Conservation (phyloP, 1,140 invertebrate genomes). For the Drosophila aff. region DNA sequence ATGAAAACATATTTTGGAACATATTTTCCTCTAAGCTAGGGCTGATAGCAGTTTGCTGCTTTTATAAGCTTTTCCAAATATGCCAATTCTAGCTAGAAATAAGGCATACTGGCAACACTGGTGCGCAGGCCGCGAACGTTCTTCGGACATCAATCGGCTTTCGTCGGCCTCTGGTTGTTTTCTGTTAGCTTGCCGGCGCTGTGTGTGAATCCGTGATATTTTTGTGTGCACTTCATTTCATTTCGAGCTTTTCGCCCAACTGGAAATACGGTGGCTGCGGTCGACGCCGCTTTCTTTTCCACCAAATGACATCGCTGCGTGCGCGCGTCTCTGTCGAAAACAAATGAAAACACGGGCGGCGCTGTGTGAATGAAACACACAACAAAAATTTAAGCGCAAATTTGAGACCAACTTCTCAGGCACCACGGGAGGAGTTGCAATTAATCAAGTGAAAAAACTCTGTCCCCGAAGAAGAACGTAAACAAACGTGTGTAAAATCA, state of each 20-base stretch:
- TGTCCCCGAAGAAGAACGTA: slow-evolving; percentile 26
- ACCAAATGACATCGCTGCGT: slow-evolving; percentile 3
- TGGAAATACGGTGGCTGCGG: slow-evolving; percentile 9
- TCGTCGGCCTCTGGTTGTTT: slow-evolving; percentile 2
- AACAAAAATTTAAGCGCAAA: slow-evolving; percentile 1
- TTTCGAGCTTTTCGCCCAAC: slow-evolving; percentile 11
- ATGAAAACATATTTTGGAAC: no score
- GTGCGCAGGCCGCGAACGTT: neutral
- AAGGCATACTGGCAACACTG: neutral
- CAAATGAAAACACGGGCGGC: slow-evolving; percentile 6
- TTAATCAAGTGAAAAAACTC: slow-evolving; percentile 9
- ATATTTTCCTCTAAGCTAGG: no score
- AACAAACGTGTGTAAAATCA: slow-evolving; percentile 37
- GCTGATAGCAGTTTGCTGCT: no score
- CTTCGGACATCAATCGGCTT: slow-evolving; percentile 4
- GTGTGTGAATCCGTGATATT: slow-evolving; percentile 1
- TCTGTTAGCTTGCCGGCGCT: slow-evolving; percentile 1
- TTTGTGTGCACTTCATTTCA: slow-evolving; percentile 5
- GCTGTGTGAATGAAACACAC: slow-evolving; percentile 9
- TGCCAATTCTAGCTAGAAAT: neutral
- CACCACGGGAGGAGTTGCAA: slow-evolving; percentile 3
- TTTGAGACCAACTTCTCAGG: neutral
- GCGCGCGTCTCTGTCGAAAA: slow-evolving; percentile 10
- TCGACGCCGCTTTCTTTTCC: slow-evolving; percentile 15
- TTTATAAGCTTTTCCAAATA: neutral